These are phyloP conservation scores for Rhegmatorhina hoffmannsi DNA, from an alignment of 2,113 vertebrate species.

Conservation along the genomic window DNA sequence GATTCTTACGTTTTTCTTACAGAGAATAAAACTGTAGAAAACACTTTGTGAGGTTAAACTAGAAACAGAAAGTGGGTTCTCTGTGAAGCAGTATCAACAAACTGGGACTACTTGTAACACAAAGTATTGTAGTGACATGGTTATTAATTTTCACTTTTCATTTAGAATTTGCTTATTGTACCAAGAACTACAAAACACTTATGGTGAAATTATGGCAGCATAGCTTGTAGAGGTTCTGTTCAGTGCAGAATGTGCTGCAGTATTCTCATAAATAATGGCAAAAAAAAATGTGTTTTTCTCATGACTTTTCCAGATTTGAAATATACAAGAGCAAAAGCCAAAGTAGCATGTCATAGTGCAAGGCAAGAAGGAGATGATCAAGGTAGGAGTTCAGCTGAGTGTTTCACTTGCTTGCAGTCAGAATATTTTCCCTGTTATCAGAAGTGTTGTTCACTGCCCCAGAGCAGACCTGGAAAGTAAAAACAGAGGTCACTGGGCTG, in stretches of 20 bases:
- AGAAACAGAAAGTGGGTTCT: not conserved
- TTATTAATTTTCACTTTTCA: not conserved
- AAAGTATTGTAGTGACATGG: not conserved
- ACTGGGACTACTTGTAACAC: not conserved
- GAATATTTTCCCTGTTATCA: constrained; percentile 4
- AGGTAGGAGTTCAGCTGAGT: not conserved
- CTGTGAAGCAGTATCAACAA: not conserved
- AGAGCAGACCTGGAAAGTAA: constrained; percentile 5
- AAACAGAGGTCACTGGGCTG: not conserved
- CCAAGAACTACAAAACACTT: not conserved
- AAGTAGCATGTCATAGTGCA: not conserved
- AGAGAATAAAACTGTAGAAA: not conserved
- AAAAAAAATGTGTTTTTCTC: not conserved
- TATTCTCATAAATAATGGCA: not conserved
- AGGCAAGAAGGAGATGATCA: constrained; percentile 33
- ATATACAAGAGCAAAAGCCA: not conserved
- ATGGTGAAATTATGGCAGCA: not conserved
- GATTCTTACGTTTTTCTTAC: not conserved
- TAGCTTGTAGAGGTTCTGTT: not conserved
- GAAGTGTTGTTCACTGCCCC: not conserved
- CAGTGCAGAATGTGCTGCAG: not conserved
- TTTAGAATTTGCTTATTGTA: not conserved
- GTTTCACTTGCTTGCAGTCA: not conserved
- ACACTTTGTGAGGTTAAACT: not conserved
- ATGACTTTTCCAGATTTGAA: not conserved